phyloP scores from a whole-genome alignment of 2,888 invertebrate species.

The Brachylomia viminalis region DNA sequence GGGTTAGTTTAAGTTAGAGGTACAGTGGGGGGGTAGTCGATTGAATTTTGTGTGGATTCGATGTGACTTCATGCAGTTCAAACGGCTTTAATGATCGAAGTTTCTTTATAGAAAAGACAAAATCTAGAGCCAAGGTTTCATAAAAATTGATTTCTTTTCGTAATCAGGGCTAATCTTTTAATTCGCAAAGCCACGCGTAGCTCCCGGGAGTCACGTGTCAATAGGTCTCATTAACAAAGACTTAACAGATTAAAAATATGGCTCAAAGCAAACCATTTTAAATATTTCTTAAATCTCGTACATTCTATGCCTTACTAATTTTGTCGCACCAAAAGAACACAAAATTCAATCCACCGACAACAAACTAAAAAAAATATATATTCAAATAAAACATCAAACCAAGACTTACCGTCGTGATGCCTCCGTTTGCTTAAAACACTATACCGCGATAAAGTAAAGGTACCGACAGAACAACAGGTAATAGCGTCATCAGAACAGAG shows the following conservation, averaged over 20 bases:
- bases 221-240: not conserved
- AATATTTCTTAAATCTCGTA: not conserved
- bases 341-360: conserved; percentile 44
- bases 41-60: conserved; percentile 23
- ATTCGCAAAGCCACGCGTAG: not conserved
- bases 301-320: too few relatives aligned
- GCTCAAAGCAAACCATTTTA: not conserved
- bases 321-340: conserved; percentile 8
- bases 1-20: not conserved
- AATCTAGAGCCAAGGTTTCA: not conserved
- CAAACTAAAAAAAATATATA: conserved; percentile 52
- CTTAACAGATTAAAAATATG: not conserved
- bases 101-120: not conserved
- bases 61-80: not conserved
- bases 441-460: conserved; percentile 65
- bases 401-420: conserved; percentile 87
- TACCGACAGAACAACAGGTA: conserved; percentile 63
- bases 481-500: conserved; percentile 89
- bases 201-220: not conserved
- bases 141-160: not conserved
- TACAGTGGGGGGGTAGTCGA: conserved; percentile 1
- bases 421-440: conserved; percentile 79
- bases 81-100: not conserved
- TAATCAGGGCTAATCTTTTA: not conserved
- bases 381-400: conserved; percentile 35